Conservation (phyloP, 2,888 invertebrate genomes). For the Cephus sareptanus region DNA sequence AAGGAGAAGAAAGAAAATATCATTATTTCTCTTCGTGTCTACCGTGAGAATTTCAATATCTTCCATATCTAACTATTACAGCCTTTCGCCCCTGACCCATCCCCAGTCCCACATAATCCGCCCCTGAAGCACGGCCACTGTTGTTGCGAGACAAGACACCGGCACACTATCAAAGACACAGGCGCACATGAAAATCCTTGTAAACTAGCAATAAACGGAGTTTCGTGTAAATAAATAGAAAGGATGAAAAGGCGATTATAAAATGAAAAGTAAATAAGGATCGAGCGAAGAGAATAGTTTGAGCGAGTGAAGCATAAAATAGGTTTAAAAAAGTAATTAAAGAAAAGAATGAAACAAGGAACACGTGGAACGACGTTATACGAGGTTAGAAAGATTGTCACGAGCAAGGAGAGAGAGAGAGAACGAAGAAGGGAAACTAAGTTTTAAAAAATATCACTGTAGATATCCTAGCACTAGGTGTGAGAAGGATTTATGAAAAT, state of each 20-base stretch:
- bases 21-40: not conserved
- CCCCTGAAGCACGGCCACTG: not conserved
- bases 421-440: not conserved
- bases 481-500: constrained; percentile 26
- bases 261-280: constrained; percentile 9
- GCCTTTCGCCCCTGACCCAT: constrained; percentile 21
- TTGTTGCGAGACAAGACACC: not conserved
- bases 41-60: not conserved
- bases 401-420: not conserved
- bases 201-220: constrained; percentile 60
- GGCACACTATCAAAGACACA: not conserved
- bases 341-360: not conserved
- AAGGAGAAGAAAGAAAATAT: not conserved
- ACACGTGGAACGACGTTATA: not conserved
- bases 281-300: not conserved
- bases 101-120: not conserved
- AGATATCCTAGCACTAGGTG: constrained; percentile 62
- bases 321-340: not conserved
- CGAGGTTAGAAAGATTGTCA: not conserved
- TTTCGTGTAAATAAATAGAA: constrained; percentile 49
- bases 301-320: not conserved
- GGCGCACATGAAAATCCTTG: constrained; percentile 32
- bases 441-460: constrained; percentile 58
- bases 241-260: not conserved
- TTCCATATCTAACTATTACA: not conserved